Evolutionary conservation across 1,140 invertebrate genomes (phyloP).

Genomic region (Drosophila nikananu): DNA sequence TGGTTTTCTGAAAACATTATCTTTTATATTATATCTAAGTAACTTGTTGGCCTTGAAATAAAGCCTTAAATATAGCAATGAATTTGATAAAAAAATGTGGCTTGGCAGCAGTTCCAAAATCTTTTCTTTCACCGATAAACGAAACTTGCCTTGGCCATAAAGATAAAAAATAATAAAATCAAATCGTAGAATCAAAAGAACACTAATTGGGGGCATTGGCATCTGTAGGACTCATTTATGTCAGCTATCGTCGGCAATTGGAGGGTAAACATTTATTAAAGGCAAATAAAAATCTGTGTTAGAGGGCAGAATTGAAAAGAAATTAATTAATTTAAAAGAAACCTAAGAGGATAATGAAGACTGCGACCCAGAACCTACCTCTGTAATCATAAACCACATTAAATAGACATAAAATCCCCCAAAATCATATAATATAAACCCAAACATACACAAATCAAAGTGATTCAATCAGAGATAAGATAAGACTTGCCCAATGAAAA

Average conservation of each 20-base stretch:
- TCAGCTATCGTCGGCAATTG: slow-evolving; percentile 10
- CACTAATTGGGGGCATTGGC: slow-evolving; percentile 14
- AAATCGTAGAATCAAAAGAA: slow-evolving; percentile 1
- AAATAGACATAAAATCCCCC: not conserved
- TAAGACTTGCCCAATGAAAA: not conserved
- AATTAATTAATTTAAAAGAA: slow-evolving; percentile 6
- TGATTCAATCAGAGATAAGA: slow-evolving; percentile 7
- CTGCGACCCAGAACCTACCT: not conserved
- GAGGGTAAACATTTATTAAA: slow-evolving; percentile 24
- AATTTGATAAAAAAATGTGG: no score
- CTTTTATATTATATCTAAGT: no score
- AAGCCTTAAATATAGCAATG: no score
- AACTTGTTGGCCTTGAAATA: no score
- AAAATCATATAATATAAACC: not conserved
- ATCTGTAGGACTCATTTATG: not conserved
- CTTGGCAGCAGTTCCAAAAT: not conserved
- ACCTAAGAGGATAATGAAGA: no score
- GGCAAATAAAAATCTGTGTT: slow-evolving; percentile 18
- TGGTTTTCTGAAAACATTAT: no score
- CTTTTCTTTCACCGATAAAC: not conserved
- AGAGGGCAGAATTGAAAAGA: not conserved
- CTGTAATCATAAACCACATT: not conserved
- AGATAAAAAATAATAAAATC: slow-evolving; percentile 13
- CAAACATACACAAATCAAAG: not conserved
- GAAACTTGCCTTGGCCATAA: slow-evolving; percentile 15